These are phyloP conservation scores for Harpagifer antarcticus DNA, from an alignment of 2,797 vertebrate species.

Conservation along the genomic window DNA sequence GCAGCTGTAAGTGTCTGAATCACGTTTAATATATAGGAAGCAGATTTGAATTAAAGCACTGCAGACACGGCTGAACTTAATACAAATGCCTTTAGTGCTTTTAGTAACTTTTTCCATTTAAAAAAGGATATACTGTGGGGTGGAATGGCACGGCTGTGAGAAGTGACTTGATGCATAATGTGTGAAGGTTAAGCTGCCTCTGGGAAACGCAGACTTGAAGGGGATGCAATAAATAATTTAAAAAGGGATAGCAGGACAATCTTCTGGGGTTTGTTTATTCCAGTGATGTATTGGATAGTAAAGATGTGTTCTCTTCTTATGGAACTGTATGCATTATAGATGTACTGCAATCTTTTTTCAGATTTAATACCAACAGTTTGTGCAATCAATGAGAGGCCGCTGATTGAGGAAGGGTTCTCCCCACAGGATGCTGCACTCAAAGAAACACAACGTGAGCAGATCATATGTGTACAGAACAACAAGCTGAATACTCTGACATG, in stretches of 20 bases:
- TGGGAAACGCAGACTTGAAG: slow-evolving; percentile 18
- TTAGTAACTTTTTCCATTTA: neutral
- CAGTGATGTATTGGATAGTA: slow-evolving; percentile 20
- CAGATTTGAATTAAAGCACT: slow-evolving; percentile 6
- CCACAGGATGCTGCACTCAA: neutral
- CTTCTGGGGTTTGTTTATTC: slow-evolving; percentile 31
- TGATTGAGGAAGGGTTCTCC: neutral
- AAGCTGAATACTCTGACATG: neutral
- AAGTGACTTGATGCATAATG: slow-evolving; percentile 7
- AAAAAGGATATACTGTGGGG: neutral
- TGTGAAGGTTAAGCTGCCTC: slow-evolving; percentile 21
- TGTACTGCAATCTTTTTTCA: slow-evolving; percentile 3
- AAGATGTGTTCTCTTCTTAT: neutral
- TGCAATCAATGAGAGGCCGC: neutral
- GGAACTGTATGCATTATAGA: slow-evolving; percentile 25
- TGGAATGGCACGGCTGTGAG: neutral
- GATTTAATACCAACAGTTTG: neutral
- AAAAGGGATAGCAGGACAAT: slow-evolving; percentile 13
- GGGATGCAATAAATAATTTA: slow-evolving; percentile 31
- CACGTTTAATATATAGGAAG: slow-evolving; percentile 14
- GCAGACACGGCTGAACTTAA: slow-evolving; percentile 11
- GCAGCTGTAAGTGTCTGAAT: slow-evolving; percentile 18
- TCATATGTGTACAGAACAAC: neutral
- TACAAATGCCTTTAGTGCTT: neutral
- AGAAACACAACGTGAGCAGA: neutral